Conservation (phyloP, 1,140 invertebrate species). For the Euwallacea fornicatus region DNA sequence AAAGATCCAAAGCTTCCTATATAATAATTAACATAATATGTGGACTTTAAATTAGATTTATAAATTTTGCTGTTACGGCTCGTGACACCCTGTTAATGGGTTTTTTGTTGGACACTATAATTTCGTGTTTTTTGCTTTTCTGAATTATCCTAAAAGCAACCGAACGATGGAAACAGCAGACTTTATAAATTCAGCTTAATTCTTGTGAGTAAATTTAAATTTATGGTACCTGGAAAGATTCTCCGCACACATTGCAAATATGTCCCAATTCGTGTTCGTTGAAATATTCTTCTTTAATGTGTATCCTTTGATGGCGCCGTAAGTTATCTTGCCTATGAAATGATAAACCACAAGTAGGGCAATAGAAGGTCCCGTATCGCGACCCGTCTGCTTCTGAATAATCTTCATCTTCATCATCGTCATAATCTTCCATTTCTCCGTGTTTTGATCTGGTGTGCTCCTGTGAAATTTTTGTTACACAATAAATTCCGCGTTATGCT, state of each 20-base stretch:
- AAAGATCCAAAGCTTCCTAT: constrained; percentile 66
- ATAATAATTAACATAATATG: constrained; percentile 6
- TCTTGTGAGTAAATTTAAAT: too few relatives aligned
- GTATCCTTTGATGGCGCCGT: constrained; percentile 65
- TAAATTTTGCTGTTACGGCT: too few relatives aligned
- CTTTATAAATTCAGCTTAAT: too few relatives aligned
- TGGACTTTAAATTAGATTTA: not conserved
- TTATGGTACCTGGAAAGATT: constrained; percentile 61
- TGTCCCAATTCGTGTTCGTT: constrained; percentile 55
- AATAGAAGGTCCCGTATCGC: constrained; percentile 72
- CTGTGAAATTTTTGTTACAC: not conserved
- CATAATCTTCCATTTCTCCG: constrained; percentile 54
- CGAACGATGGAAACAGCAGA: too few relatives aligned
- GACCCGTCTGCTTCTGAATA: constrained; percentile 64
- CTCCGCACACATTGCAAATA: constrained; percentile 74
- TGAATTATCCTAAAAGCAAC: too few relatives aligned
- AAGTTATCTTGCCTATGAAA: constrained; percentile 75
- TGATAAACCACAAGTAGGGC: constrained; percentile 72
- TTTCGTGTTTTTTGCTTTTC: too few relatives aligned
- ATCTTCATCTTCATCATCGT: constrained; percentile 57
- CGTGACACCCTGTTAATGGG: too few relatives aligned
- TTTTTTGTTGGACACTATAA: too few relatives aligned
- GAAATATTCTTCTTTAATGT: constrained; percentile 51
- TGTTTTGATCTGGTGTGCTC: constrained; percentile 62
- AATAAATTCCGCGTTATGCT: not conserved